Base-by-base conservation (phyloP, 1,140 invertebrate genomes). In the Chionoecetes opilio region DNA sequence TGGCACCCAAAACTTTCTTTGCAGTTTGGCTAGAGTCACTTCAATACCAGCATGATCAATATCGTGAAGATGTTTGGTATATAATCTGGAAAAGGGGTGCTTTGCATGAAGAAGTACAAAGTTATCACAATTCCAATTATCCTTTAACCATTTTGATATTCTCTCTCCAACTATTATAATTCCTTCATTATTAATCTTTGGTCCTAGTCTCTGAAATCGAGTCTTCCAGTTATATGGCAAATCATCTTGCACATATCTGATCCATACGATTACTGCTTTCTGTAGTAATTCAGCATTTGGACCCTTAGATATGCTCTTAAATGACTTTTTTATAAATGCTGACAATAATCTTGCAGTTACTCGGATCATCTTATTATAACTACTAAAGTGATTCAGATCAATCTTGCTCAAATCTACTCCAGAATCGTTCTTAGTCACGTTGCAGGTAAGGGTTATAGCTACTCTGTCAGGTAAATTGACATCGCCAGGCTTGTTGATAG, bases 161-260 rank as follows among this genome's bases (percentile, higher is more conserved):
- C n/a, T n/a, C n/a, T n/a, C n/a, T n/a, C 86, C 86, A 87, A 87
- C 86, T 8, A 87, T 8, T 35, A 87, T 87, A 3, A 87, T 5
- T 8, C 86, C 86, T 6, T 8, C 5, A 8, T 87, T 31, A 88
- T 32, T 37, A 3, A 88, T 26, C n/a, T 26, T 31, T n/a, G n/a
- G n/a, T n/a, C n/a, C n/a, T n/a, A n/a, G n/a, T n/a, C n/a, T n/a
- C n/a, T n/a, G n/a, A n/a, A n/a, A n/a, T n/a, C n/a, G n/a, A n/a
- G n/a, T n/a, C n/a, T n/a, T n/a, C n/a, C n/a, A n/a, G n/a, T n/a
- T n/a, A n/a, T n/a, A n/a, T n/a, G n/a, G n/a, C n/a, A n/a, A n/a
- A n/a, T n/a, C n/a, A n/a, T n/a, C n/a, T n/a, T n/a, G n/a, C n/a
- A n/a, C n/a, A n/a, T n/a, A n/a, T n/a, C n/a, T n/a, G n/a, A n/a